Evolutionary conservation across 2,888 invertebrate genomes (phyloP).

Genomic region (Eugnorisma glareosa): DNA sequence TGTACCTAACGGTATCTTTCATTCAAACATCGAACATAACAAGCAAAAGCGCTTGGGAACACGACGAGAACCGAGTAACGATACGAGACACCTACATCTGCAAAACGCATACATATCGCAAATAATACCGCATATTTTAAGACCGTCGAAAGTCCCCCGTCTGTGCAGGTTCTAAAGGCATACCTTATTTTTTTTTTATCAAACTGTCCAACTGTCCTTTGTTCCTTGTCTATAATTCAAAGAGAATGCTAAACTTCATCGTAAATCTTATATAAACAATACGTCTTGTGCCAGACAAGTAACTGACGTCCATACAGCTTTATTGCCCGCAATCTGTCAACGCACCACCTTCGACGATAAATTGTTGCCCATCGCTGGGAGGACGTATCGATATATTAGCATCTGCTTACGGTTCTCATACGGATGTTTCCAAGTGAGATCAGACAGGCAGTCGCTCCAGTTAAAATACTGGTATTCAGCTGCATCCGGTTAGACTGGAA

Average conservation of each 20-base stretch:
- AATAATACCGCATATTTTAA: background rate
- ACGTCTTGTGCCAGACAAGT: slow-evolving; percentile 39
- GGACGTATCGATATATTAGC: slow-evolving; percentile 41
- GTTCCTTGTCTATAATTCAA: background rate
- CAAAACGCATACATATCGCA: background rate
- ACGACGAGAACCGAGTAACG: too few relatives aligned
- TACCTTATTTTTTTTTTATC: background rate
- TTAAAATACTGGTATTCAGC: background rate
- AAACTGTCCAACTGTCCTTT: background rate
- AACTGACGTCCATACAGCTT: slow-evolving; percentile 25
- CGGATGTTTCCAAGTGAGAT: background rate
- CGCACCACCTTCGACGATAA: slow-evolving; percentile 28
- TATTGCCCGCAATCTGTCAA: slow-evolving; percentile 60
- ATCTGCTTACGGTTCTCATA: background rate
- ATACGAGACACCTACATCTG: too few relatives aligned
- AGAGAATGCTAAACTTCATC: slow-evolving; percentile 26
- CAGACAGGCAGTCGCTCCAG: background rate
- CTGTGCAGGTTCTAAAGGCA: background rate
- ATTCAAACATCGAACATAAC: too few relatives aligned
- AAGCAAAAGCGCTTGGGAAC: too few relatives aligned
- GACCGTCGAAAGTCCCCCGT: background rate
- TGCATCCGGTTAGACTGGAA: background rate
- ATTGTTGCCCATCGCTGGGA: slow-evolving; percentile 51
- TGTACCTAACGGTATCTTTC: too few relatives aligned
- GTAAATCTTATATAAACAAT: slow-evolving; percentile 39